A percentile compares a stretch with the other conserved stretches of the same genome.
Evolutionary conservation across 2,888 invertebrate species (phyloP).

Genomic region (Margaritifera margaritifera): DNA sequence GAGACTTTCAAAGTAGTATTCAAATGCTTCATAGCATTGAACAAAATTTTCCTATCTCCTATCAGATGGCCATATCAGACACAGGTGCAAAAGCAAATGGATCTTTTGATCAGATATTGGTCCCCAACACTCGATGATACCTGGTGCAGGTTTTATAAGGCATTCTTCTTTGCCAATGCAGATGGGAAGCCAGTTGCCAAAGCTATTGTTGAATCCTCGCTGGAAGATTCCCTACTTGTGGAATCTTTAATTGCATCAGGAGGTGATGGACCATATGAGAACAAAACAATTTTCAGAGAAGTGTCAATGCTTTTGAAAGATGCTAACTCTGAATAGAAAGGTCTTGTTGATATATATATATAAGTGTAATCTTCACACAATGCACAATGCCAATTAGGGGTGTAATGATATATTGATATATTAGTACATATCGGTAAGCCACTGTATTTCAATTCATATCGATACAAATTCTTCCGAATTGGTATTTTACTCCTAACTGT

Average conservation of each 20-base stretch:
- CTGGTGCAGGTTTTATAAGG: slow-evolving; percentile 16
- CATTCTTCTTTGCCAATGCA: slow-evolving; percentile 13
- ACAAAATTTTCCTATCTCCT: too few relatives aligned
- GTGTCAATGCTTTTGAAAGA: slow-evolving; percentile 12
- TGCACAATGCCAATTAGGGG: slow-evolving; percentile 22
- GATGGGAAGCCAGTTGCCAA: slow-evolving; percentile 7
- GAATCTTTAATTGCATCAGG: slow-evolving; percentile 15
- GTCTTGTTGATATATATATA: slow-evolving; percentile 16
- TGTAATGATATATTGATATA: slow-evolving; percentile 9
- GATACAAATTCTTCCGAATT: too few relatives aligned
- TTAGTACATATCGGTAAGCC: slow-evolving; percentile 19
- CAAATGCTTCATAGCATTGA: too few relatives aligned
- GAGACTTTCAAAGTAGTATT: too few relatives aligned
- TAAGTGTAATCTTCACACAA: slow-evolving; percentile 8
- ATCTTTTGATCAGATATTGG: slow-evolving; percentile 15
- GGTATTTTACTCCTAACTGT: slow-evolving; percentile 16
- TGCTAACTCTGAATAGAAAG: not conserved
- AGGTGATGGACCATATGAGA: slow-evolving; percentile 21
- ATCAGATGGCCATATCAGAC: too few relatives aligned
- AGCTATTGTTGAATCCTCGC: not conserved
- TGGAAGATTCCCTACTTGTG: slow-evolving; percentile 5
- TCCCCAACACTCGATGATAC: slow-evolving; percentile 9
- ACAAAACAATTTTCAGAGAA: slow-evolving; percentile 19
- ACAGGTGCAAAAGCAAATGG: slow-evolving; percentile 18
- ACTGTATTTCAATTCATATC: too few relatives aligned